phyloP scores from a whole-genome alignment of 2,113 vertebrate species.

The Brachyistius frenatus region DNA sequence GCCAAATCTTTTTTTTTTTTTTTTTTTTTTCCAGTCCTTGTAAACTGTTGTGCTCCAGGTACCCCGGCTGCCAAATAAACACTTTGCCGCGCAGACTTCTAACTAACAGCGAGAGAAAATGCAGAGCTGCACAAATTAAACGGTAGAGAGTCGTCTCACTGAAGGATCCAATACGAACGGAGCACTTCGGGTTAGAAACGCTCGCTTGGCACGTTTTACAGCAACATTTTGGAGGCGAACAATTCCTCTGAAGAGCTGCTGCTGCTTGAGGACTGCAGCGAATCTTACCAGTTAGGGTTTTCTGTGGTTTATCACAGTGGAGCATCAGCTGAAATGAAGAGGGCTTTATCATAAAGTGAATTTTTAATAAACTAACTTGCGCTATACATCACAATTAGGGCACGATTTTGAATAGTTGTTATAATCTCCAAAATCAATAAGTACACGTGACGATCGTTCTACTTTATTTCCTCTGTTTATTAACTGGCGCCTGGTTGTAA shows the following conservation, averaged over 20 bases:
- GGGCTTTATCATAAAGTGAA: background rate
- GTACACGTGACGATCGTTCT: no score
- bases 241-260: conserved; percentile 8
- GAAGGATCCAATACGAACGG: background rate
- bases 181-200: conserved; percentile 14
- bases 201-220: background rate
- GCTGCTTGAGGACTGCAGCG: background rate
- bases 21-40: background rate
- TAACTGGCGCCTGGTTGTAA: no score
- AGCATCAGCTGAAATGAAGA: background rate
- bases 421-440: no score
- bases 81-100: background rate
- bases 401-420: no score
- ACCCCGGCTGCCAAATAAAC: background rate
- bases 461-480: no score
- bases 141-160: background rate
- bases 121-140: conserved; percentile 1
- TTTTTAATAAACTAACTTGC: no score
- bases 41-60: no score
- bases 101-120: background rate
- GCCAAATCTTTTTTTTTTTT: conserved; percentile 44
- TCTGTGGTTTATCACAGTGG: background rate
- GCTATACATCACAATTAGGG: no score
- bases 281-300: background rate
- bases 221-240: conserved; percentile 15